Evolutionary conservation across 2,888 invertebrate genomes (phyloP).

Genomic region (Napeogenes sylphis): DNA sequence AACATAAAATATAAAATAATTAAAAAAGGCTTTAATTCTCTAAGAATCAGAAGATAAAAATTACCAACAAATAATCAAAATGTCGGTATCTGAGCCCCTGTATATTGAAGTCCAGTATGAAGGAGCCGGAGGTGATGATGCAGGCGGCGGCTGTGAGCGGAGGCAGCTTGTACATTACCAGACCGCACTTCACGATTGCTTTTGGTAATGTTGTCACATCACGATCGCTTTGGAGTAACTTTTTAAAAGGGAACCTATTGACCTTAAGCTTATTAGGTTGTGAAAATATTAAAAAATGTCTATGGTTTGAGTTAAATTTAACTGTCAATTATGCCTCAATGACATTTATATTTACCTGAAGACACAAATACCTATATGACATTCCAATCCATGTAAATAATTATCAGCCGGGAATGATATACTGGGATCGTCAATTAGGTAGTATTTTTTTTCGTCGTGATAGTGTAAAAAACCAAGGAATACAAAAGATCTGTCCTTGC

Average conservation of each 20-base stretch:
- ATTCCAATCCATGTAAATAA: slow-evolving; percentile 66
- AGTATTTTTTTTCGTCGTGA: slow-evolving; percentile 65
- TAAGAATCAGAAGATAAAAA: slow-evolving; percentile 2
- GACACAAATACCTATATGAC: slow-evolving; percentile 62
- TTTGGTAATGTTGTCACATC: slow-evolving; percentile 61
- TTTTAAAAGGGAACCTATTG: slow-evolving; percentile 67
- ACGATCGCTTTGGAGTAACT: slow-evolving; percentile 53
- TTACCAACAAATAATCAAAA: slow-evolving; percentile 62
- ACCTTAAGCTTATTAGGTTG: not conserved
- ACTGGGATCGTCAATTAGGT: slow-evolving; percentile 63
- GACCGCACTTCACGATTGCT: slow-evolving; percentile 69
- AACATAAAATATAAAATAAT: not conserved
- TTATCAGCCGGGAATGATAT: slow-evolving; percentile 68
- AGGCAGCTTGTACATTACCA: slow-evolving; percentile 68
- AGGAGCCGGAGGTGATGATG: slow-evolving; percentile 68
- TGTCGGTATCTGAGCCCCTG: slow-evolving; percentile 68
- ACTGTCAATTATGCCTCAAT: not conserved
- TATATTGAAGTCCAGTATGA: slow-evolving; percentile 70
- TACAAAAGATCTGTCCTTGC: slow-evolving; percentile 62
- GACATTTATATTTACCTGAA: slow-evolving; percentile 49
- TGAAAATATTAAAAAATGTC: not conserved
- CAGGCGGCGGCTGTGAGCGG: slow-evolving; percentile 65
- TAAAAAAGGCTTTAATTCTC: not conserved
- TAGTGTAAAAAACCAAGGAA: slow-evolving; percentile 68
- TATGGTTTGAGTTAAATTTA: not conserved